Base-by-base conservation (phyloP, 2,888 invertebrate genomes). In the Mythimna ferrago region DNA sequence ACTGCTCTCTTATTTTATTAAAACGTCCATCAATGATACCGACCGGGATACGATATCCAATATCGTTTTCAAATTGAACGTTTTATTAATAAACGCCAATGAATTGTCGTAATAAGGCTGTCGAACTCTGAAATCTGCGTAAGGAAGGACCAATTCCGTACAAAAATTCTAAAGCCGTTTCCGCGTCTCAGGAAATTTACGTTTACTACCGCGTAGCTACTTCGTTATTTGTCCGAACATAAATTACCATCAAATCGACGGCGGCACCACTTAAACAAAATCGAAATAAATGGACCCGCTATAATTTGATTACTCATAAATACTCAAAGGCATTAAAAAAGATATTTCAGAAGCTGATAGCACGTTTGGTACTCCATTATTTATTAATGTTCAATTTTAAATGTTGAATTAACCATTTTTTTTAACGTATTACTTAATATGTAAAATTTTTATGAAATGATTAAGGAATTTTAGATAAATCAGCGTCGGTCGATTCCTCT, bases 251-350 rank as follows among this genome's bases (percentile, higher is more conserved):
- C 82, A 83, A 90, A 89, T 86, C 82, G 80, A 85, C 81, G 78
- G 77, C 71, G 71, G 81, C 74, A 85, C 73, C 81, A 85, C 75
- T 84, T 79, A 81, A 86, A 73, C 71, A 76, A 76, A 74, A 82
- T 72, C 81, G 72, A 82, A 88, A 87, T 85, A 86, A 88, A 91
- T 89, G 87, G 82, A 76, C 79, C 80, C 65, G 71, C 69, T 74
- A 82, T 86, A 75, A 89, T 86, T 87, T 87, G 78, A 89, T 87
- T 82, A 78, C 80, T 84, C 83, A 87, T 87, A 86, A 84, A 83
- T 83, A 78, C 69, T 74, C 70, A 78, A 60, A 64, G 58, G 35
- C 66, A 78, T 77, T 78, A 81, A 78, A 76, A 81, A 71, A 69
- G 38, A 76, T 78, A 83, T 74, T 81, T 61, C 62, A 21, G 53